Evolutionary conservation across 1,140 invertebrate genomes (phyloP).

Genomic region (Ceratina calcarata): DNA sequence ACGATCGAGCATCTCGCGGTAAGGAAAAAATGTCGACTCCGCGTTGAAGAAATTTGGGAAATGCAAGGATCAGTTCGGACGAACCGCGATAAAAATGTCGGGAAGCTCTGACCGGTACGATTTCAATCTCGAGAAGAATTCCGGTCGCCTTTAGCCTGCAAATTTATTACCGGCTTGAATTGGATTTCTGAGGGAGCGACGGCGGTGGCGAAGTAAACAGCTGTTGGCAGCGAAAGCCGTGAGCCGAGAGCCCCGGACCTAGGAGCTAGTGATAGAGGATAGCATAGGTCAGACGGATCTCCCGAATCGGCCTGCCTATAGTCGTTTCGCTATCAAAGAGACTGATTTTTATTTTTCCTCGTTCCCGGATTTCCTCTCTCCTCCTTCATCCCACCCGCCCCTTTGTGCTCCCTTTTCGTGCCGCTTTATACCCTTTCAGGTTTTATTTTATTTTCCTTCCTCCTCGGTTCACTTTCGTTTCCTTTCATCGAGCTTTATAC

Average conservation of each 20-base stretch:
- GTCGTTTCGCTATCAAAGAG: background rate
- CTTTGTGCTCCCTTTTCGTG: background rate
- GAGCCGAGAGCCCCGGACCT: background rate
- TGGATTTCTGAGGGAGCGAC: conserved; percentile 5
- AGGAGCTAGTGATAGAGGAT: conserved; percentile 15
- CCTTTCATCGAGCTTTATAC: no score
- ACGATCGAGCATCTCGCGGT: background rate
- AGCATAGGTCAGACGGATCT: conserved; percentile 24
- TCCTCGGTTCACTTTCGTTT: background rate
- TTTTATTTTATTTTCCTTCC: background rate
- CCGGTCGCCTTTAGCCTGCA: background rate
- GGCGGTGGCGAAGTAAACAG: conserved; percentile 21
- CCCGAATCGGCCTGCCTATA: background rate
- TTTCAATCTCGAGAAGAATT: conserved; percentile 18
- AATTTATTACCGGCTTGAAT: conserved; percentile 35
- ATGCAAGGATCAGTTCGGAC: background rate
- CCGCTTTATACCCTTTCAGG: no score
- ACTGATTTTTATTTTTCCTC: background rate
- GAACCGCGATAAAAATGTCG: conserved; percentile 11
- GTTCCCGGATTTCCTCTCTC: no score
- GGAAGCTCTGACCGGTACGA: background rate
- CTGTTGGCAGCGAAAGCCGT: background rate
- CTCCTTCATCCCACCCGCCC: no score
- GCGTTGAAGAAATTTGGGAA: background rate
- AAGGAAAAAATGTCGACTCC: background rate